These are phyloP conservation scores for Dimorphilus gyrociliatus DNA, from an alignment of 2,888 invertebrate species.

Conservation along the genomic window DNA sequence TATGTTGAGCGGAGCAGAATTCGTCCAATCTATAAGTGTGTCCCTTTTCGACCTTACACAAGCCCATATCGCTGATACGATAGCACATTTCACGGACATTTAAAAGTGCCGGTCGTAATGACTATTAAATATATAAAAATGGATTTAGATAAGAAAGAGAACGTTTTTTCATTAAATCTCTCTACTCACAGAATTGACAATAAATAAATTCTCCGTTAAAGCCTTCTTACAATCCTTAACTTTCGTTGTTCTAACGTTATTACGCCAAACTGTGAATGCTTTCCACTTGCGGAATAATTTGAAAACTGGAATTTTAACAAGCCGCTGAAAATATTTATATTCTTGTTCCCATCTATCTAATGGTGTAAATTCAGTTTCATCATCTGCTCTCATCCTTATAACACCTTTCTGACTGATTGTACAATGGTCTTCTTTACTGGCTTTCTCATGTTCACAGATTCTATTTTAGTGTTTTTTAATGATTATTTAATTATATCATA, in stretches of 20 bases:
- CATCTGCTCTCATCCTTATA: slow-evolving; percentile 45
- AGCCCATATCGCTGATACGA: slow-evolving; percentile 38
- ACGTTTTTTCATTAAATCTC: not conserved
- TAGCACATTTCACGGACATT: slow-evolving; percentile 46
- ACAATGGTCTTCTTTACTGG: slow-evolving; percentile 54
- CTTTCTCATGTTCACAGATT: slow-evolving; percentile 53
- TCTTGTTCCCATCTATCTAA: slow-evolving; percentile 64
- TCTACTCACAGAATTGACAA: slow-evolving; percentile 49
- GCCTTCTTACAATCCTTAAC: slow-evolving; percentile 44
- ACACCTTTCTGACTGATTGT: slow-evolving; percentile 69
- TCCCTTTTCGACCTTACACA: slow-evolving; percentile 37
- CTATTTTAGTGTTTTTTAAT: slow-evolving; percentile 36
- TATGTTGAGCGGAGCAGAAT: slow-evolving; percentile 34
- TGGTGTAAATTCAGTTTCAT: slow-evolving; percentile 60
- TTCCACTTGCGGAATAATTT: slow-evolving; percentile 42
- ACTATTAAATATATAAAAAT: slow-evolving; percentile 16
- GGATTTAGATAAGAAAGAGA: not conserved
- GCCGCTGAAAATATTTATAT: slow-evolving; percentile 57
- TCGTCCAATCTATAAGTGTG: slow-evolving; percentile 33
- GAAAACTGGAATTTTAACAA: slow-evolving; percentile 47
- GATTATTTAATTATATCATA: not conserved
- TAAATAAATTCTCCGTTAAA: slow-evolving; percentile 54
- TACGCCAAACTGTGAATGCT: slow-evolving; percentile 62
- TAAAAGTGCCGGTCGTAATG: slow-evolving; percentile 54
- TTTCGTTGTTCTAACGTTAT: slow-evolving; percentile 54